These are phyloP conservation scores for Tachysurus vachellii DNA, from an alignment of 2,113 vertebrate species.

Conservation along the genomic window DNA sequence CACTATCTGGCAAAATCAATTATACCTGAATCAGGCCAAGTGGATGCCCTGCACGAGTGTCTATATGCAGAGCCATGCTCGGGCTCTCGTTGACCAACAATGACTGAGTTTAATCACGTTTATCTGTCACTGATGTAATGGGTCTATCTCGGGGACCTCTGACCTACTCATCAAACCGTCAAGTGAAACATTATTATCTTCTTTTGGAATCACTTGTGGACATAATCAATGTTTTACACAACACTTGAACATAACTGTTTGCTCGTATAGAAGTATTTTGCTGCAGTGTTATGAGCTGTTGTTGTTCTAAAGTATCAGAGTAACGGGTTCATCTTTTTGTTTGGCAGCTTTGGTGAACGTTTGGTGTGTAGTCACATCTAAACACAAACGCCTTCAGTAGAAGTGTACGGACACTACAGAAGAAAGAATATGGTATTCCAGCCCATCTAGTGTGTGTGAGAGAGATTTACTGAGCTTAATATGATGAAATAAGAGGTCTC, in stretches of 20 bases:
- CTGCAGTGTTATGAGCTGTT: background rate
- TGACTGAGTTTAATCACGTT: constrained; percentile 39
- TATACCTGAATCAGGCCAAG: constrained; percentile 34
- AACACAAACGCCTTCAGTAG: background rate
- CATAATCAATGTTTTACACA: constrained; percentile 26
- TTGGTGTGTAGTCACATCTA: constrained; percentile 36
- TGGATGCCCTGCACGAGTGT: constrained; percentile 35
- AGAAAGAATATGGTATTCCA: background rate
- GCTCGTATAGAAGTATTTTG: background rate
- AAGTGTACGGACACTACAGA: background rate
- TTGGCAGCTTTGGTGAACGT: constrained; percentile 44
- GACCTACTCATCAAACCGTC: constrained; percentile 37
- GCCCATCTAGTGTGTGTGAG: background rate
- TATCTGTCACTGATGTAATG: constrained; percentile 34
- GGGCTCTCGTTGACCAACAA: constrained; percentile 26
- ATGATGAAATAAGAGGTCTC: background rate
- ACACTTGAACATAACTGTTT: background rate
- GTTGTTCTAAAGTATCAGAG: constrained; percentile 52
- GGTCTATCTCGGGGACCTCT: constrained; percentile 16
- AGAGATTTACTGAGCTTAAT: background rate
- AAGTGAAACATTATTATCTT: constrained; percentile 37
- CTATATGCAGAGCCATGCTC: constrained; percentile 41
- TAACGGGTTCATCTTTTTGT: constrained; percentile 58
- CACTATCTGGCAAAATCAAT: constrained; percentile 46
- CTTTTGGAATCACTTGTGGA: background rate